Conservation (phyloP, 1,140 invertebrate genomes). For the Pomacea maculata region DNA sequence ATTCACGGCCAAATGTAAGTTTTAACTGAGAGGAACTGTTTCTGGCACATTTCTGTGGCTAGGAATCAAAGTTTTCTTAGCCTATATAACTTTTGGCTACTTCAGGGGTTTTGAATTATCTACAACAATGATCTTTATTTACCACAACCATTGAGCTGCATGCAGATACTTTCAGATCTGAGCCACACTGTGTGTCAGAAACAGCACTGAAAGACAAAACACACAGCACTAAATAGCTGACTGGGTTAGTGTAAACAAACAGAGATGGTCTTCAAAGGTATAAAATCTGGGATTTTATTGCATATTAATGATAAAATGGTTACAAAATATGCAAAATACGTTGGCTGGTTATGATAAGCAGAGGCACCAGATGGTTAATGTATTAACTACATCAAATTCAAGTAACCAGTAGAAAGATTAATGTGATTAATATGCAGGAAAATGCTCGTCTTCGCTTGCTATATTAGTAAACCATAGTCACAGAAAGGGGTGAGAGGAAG, state of each 20-base stretch:
- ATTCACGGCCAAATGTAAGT: too few species aligned
- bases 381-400: not conserved
- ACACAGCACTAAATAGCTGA: not conserved
- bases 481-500: not conserved
- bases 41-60: too few species aligned
- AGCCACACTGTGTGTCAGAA: too few species aligned
- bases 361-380: slow-evolving; percentile 13
- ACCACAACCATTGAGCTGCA: too few species aligned
- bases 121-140: too few species aligned
- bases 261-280: slow-evolving; percentile 3
- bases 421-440: not conserved
- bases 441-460: not conserved
- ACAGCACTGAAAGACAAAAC: too few species aligned
- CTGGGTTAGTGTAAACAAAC: slow-evolving; percentile 10
- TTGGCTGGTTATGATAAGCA: slow-evolving; percentile 11
- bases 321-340: slow-evolving; percentile 15
- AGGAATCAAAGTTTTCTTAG: too few species aligned
- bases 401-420: slow-evolving; percentile 2
- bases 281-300: slow-evolving; percentile 6
- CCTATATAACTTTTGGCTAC: too few species aligned
- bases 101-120: too few species aligned
- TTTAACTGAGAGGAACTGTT: too few species aligned
- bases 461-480: slow-evolving; percentile 6
- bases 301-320: slow-evolving; percentile 10
- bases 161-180: too few species aligned